phyloP scores from a whole-genome alignment of 2,113 vertebrate species.

The Numida meleagris region DNA sequence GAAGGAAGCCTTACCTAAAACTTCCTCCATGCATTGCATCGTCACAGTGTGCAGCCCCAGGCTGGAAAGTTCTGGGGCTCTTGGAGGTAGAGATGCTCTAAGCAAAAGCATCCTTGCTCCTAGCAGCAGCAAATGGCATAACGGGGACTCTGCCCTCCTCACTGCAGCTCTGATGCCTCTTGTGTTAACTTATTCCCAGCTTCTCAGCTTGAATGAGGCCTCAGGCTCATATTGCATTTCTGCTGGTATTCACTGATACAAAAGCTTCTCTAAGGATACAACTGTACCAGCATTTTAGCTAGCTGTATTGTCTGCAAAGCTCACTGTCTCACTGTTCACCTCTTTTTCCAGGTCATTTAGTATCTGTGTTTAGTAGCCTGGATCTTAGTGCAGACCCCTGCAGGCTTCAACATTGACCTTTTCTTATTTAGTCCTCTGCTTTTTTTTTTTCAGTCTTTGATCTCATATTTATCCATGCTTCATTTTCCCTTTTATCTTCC shows the following conservation, averaged over 20 bases:
- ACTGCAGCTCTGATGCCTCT: not conserved
- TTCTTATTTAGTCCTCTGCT: not conserved
- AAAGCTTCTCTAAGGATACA: not conserved
- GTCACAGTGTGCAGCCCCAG: not conserved
- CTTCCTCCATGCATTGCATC: not conserved
- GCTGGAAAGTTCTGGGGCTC: not conserved
- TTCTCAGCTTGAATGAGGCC: not conserved
- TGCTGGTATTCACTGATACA: not conserved
- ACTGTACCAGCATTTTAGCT: not conserved
- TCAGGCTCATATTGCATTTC: not conserved
- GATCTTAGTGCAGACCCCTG: not conserved
- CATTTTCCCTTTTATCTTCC: not conserved
- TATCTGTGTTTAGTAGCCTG: not conserved
- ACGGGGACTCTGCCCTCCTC: not conserved
- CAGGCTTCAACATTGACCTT: not conserved
- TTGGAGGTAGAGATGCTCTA: not conserved
- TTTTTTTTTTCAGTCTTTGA: not conserved
- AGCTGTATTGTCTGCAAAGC: not conserved
- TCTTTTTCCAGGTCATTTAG: not conserved
- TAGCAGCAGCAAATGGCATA: not conserved
- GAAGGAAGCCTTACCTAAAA: not conserved
- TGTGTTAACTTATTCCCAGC: not conserved
- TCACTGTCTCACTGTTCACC: not conserved
- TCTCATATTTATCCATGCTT: not conserved
- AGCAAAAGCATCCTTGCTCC: not conserved